These are phyloP conservation scores for Oreortyx pictus DNA, from an alignment of 2,797 vertebrate genomes.

Conservation along the genomic window DNA sequence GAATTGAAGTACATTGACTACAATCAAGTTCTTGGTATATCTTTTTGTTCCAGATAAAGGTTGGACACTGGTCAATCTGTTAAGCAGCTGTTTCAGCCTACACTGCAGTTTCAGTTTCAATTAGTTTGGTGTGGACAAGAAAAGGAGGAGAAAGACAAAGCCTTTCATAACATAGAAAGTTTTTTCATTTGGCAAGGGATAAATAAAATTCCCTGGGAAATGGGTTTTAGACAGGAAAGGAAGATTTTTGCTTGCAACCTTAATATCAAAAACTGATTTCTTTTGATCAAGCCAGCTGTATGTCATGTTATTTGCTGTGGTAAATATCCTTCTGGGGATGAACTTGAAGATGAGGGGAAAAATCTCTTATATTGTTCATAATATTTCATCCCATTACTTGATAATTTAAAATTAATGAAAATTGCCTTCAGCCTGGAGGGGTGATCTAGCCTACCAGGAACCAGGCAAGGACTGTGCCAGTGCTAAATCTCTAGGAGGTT, in stretches of 20 bases:
- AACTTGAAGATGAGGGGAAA: not conserved
- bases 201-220: conserved; percentile 4
- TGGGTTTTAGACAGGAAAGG: not conserved
- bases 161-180: not conserved
- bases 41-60: conserved; percentile 29
- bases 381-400: conserved; percentile 11
- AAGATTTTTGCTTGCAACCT: conserved; percentile 31
- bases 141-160: conserved; percentile 11
- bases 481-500: not conserved
- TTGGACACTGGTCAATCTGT: not conserved
- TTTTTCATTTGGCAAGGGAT: conserved; percentile 2
- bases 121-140: not conserved
- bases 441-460: not conserved
- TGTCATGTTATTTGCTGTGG: not conserved
- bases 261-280: conserved; percentile 24
- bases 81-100: not conserved
- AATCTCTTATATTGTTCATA: not conserved
- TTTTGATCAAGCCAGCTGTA: conserved; percentile 20
- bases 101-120: not conserved
- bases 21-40: conserved; percentile 3
- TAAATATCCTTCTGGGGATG: conserved; percentile 22
- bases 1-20: conserved; percentile 33
- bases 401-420: conserved; percentile 28
- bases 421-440: not conserved
- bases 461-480: not conserved